Evolutionary conservation across 1,140 invertebrate species (phyloP), one percentile per base, ranked within the genome.

Genomic region (Calliopsis andreniformis): DNA sequence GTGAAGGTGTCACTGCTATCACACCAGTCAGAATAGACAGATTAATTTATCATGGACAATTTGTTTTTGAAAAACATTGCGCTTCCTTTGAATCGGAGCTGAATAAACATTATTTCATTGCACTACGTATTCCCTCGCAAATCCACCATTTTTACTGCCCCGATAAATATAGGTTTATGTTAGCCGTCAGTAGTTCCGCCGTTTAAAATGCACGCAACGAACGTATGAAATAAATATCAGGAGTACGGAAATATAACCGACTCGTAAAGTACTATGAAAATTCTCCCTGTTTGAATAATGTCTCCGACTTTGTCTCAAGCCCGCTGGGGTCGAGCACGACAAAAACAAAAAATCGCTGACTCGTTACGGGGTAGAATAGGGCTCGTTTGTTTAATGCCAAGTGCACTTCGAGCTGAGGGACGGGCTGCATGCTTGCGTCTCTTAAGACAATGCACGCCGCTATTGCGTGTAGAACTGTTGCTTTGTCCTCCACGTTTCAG

Each of bases 361-460:
- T 71, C 71, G 70, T 82, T 73, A 68, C 39, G 49, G 61, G 53
- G 53, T 39, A 76, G 81, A 80, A 85, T 76, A 76, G 63, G 68
- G 72, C 64, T 73, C 45, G 73, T 39, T 70, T 79, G 75, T 73
- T 85, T 79, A 81, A 67, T 79, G 79, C 71, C 82, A 83, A 85
- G 83, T 79, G 79, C 81, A 81, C 81, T 85, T 71, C 35, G 67
- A 35, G 61, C 63, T 43, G 63, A 75, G 66, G 77, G 75, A 82
- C 68, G 71, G 71, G 47, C 56, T 67, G 72, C 63, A 75, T 39
- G 35, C 83, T 82, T 76, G 71, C 77, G 76, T 82, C 63, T 66
- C 43, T 70, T 55, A 47, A 79, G 70, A 84, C 82, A 84, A 84
- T 82, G 56, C 67, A 73, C 42, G 20, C 35, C 64, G 62, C 79